A percentile compares a stretch with the other conserved stretches of the same genome.
These are phyloP conservation scores for Morpho helenor DNA, from an alignment of 2,888 invertebrate genomes.

Conservation along the genomic window DNA sequence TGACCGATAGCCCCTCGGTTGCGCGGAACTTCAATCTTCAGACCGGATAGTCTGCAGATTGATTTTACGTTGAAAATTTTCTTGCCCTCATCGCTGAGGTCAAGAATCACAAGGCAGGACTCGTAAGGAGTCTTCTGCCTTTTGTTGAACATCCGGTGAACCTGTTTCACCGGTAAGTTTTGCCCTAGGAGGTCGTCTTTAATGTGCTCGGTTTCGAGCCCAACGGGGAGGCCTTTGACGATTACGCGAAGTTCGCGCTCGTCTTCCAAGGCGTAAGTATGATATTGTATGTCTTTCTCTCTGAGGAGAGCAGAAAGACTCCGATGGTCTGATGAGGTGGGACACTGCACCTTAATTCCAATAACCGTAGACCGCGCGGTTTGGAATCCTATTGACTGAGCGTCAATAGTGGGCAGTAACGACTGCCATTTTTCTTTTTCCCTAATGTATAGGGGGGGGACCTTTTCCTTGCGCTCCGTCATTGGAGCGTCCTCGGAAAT, in stretches of 20 bases:
- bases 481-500: no score
- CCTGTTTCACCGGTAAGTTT: not conserved
- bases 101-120: not conserved
- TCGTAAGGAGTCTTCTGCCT: not conserved
- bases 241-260: slow-evolving; percentile 8
- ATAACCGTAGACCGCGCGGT: not conserved
- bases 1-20: no score
- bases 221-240: slow-evolving; percentile 1
- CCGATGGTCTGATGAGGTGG: slow-evolving; percentile 1
- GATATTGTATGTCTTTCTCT: not conserved
- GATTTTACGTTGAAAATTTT: not conserved
- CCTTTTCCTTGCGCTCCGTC: not conserved
- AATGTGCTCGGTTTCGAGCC: not conserved
- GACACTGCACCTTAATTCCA: not conserved
- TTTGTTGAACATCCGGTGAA: slow-evolving; percentile 1
- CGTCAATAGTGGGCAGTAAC: not conserved
- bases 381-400: not conserved
- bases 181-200: not conserved
- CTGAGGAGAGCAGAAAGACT: not conserved
- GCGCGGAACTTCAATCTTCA: not conserved
- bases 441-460: not conserved
- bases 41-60: not conserved
- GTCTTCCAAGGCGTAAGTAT: slow-evolving; percentile 6
- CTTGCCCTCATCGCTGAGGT: not conserved
- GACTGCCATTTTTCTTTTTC: not conserved